phyloP scores from a whole-genome alignment of 2,797 vertebrate species.

The Ctenopoma multispine region DNA sequence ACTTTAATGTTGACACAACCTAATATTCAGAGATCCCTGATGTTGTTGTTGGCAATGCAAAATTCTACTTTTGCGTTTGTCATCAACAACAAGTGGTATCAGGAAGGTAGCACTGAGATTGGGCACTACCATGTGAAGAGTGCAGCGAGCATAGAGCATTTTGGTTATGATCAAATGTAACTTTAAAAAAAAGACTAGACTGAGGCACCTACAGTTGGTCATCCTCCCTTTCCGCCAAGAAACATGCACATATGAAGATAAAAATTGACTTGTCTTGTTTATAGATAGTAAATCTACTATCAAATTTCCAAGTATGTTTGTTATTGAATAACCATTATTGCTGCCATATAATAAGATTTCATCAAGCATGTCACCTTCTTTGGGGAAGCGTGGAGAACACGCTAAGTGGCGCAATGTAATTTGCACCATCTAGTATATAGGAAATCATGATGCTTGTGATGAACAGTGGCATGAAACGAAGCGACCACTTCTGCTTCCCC shows the following conservation, averaged over 20 bases:
- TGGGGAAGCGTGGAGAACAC: conserved; percentile 55
- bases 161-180: neutral
- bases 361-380: conserved; percentile 16
- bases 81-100: neutral
- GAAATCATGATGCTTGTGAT: conserved; percentile 65
- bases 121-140: neutral
- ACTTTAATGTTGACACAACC: neutral
- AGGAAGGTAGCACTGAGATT: neutral
- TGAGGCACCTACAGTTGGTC: neutral
- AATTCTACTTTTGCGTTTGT: neutral
- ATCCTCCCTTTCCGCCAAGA: neutral
- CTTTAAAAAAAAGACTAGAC: neutral
- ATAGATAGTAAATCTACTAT: neutral
- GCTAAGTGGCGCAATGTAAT: conserved; percentile 59
- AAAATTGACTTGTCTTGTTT: neutral
- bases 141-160: neutral
- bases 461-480: conserved; percentile 61
- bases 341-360: conserved; percentile 3
- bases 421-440: conserved; percentile 69
- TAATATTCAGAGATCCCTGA: neutral
- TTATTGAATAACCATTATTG: neutral
- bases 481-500: conserved; percentile 77
- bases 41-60: conserved; percentile 2
- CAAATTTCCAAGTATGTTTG: neutral
- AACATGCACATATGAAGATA: neutral